Percentiles rank a stretch among this genome's conserved stretches.
These are phyloP conservation scores for Cheilosia vulpina DNA, from an alignment of 2,888 invertebrate species.

Conservation along the genomic window DNA sequence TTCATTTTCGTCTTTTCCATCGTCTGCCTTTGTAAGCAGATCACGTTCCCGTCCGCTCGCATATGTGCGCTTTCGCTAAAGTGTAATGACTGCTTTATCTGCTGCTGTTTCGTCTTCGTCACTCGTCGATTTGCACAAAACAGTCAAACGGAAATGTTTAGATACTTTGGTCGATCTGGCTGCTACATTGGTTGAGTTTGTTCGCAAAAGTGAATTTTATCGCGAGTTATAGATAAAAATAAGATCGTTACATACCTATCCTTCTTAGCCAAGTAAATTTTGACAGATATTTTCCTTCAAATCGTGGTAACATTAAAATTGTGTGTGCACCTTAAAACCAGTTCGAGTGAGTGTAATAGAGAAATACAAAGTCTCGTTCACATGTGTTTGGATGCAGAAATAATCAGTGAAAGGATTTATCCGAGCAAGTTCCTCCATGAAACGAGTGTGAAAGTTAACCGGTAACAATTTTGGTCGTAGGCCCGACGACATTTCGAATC, in stretches of 20 bases:
- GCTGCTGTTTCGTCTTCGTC: slow-evolving; percentile 64
- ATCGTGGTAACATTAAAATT: slow-evolving; percentile 18
- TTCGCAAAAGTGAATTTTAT: slow-evolving; percentile 11
- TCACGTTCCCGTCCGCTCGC: slow-evolving; percentile 63
- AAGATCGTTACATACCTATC: not conserved
- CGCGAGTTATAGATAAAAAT: slow-evolving; percentile 15
- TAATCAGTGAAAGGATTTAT: slow-evolving; percentile 70
- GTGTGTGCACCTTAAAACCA: slow-evolving; percentile 31
- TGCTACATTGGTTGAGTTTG: not conserved
- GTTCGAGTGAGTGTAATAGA: slow-evolving; percentile 52
- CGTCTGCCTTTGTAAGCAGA: slow-evolving; percentile 54
- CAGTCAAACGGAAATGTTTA: slow-evolving; percentile 71
- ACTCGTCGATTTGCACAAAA: slow-evolving; percentile 46
- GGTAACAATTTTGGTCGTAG: slow-evolving; percentile 1
- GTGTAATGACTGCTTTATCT: slow-evolving; percentile 65
- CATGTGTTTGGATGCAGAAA: slow-evolving; percentile 30
- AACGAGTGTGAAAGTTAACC: slow-evolving; percentile 64
- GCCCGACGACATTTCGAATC: not conserved
- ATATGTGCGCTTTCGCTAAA: slow-evolving; percentile 73
- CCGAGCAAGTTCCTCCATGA: slow-evolving; percentile 18
- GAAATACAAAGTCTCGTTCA: slow-evolving; percentile 21
- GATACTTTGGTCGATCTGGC: slow-evolving; percentile 65
- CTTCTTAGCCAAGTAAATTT: not conserved
- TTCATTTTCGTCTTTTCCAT: slow-evolving; percentile 37
- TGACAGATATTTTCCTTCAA: not conserved